phyloP scores from a whole-genome alignment of 2,888 invertebrate species.

The Catocala nupta region DNA sequence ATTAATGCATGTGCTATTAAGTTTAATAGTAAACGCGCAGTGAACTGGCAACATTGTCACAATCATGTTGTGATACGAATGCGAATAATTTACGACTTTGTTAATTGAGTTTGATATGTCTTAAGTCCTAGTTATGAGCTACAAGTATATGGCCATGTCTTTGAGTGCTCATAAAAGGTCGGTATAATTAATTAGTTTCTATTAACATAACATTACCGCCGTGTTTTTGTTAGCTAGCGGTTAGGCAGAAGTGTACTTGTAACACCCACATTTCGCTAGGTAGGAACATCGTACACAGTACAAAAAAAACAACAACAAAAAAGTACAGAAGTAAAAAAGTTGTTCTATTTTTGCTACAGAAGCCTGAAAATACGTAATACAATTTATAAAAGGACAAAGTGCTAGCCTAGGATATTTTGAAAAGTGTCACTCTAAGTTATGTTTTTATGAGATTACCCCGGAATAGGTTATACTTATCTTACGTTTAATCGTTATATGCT shows the following conservation, averaged over 20 bases:
- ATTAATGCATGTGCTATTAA: conserved; percentile 4
- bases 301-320: too few species aligned
- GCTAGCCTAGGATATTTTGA: too few species aligned
- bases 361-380: too few species aligned
- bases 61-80: conserved; percentile 23
- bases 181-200: not conserved
- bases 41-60: conserved; percentile 10
- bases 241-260: not conserved
- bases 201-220: not conserved
- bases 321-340: too few species aligned
- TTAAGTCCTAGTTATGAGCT: conserved; percentile 33
- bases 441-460: too few species aligned
- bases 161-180: conserved; percentile 18
- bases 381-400: too few species aligned
- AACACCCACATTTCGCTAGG: too few species aligned
- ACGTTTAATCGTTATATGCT: too few species aligned
- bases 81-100: conserved; percentile 44
- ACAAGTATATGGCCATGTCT: conserved; percentile 23
- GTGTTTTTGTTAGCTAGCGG: not conserved
- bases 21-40: conserved; percentile 3
- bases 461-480: too few species aligned
- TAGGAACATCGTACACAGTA: too few species aligned
- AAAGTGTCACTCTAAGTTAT: too few species aligned
- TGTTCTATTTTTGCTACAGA: too few species aligned
- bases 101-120: conserved; percentile 48